A percentile compares a stretch with the other conserved stretches of the same genome.
These are phyloP conservation scores for Rafetus swinhoei DNA, from an alignment of 2,113 vertebrate genomes.

Conservation along the genomic window DNA sequence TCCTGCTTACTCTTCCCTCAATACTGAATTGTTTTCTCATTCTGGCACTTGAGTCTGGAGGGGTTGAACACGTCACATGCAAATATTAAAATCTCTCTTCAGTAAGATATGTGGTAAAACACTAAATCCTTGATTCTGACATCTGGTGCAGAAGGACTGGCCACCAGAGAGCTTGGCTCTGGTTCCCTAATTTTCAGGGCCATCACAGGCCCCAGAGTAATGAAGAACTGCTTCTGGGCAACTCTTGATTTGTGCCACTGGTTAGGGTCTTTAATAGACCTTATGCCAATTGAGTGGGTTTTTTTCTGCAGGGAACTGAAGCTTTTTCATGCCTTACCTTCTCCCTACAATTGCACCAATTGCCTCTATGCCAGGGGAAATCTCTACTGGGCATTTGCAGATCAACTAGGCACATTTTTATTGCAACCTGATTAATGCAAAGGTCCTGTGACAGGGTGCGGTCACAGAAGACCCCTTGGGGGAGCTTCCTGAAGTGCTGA, in stretches of 20 bases:
- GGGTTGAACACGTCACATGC: neutral
- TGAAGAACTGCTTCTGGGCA: neutral
- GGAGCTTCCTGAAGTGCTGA: no score
- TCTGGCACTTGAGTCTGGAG: neutral
- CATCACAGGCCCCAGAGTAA: neutral
- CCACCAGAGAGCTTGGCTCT: fast-evolving
- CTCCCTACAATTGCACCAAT: neutral
- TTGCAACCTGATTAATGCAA: fast-evolving
- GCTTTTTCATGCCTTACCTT: fast-evolving
- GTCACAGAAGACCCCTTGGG: no score
- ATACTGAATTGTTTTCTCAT: neutral
- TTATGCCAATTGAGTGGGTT: neutral
- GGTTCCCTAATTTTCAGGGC: neutral
- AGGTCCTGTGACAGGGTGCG: neutral
- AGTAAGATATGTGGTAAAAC: neutral
- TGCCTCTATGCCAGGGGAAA: neutral
- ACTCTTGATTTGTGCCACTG: neutral
- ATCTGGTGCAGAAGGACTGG: neutral
- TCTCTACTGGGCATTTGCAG: neutral
- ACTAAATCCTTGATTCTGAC: neutral
- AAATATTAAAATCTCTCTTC: neutral
- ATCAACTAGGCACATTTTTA: neutral
- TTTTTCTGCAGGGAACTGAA: neutral
- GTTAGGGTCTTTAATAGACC: neutral
- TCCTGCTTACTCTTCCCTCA: neutral